These are phyloP conservation scores for Clarias magur DNA, from an alignment of 2,113 vertebrate species.

Conservation along the genomic window DNA sequence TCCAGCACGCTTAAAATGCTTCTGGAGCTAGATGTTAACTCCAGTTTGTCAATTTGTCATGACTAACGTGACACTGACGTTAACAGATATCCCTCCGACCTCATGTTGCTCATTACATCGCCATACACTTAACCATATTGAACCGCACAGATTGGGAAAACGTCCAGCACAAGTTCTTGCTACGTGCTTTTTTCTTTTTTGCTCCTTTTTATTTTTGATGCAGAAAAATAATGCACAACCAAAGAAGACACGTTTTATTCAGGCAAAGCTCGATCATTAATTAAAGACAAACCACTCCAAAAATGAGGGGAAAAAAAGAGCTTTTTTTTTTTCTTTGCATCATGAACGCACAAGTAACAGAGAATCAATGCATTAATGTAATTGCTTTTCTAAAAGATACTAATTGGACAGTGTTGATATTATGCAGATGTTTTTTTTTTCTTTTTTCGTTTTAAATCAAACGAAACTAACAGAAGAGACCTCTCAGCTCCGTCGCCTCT, in stretches of 20 bases:
- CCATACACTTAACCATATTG: background rate
- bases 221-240: background rate
- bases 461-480: conserved; percentile 67
- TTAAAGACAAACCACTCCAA: background rate
- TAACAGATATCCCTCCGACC: background rate
- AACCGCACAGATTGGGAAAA: background rate
- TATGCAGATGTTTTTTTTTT: background rate
- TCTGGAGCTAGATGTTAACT: background rate
- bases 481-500: conserved; percentile 73
- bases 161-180: background rate
- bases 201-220: background rate
- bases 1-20: background rate
- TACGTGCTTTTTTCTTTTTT: background rate
- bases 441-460: conserved; percentile 24
- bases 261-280: background rate
- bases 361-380: background rate
- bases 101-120: background rate
- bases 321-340: background rate
- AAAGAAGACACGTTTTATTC: background rate
- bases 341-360: background rate
- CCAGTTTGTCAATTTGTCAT: background rate
- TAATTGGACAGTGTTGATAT: background rate
- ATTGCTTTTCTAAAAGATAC: background rate
- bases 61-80: background rate
- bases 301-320: background rate